These are phyloP conservation scores for Leuciscus idus DNA, from an alignment of 2,113 vertebrate species.

Conservation along the genomic window DNA sequence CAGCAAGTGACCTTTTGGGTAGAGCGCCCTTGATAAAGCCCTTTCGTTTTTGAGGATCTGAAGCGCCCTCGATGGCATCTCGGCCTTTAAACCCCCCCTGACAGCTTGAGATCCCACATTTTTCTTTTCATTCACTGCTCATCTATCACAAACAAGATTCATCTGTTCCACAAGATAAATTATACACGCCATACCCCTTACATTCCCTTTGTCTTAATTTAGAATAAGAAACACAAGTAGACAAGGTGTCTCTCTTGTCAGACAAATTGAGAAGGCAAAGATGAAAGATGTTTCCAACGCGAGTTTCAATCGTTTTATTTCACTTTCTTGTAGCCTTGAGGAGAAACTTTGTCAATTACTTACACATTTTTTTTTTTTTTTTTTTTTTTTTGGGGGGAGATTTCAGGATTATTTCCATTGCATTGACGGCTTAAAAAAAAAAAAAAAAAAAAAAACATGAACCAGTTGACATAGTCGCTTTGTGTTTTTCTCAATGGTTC, in stretches of 20 bases:
- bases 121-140: slow-evolving; percentile 26
- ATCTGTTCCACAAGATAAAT: not conserved
- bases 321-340: not conserved
- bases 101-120: not conserved
- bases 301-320: not conserved
- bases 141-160: not conserved
- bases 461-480: not conserved
- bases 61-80: slow-evolving; percentile 6
- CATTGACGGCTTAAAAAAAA: not conserved
- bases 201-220: slow-evolving; percentile 20
- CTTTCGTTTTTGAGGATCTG: slow-evolving; percentile 31
- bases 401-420: not conserved
- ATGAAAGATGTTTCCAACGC: slow-evolving; percentile 42
- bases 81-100: slow-evolving; percentile 17
- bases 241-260: slow-evolving; percentile 3
- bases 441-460: not conserved
- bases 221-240: slow-evolving; percentile 9
- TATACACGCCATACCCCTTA: slow-evolving; percentile 20
- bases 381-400: not conserved
- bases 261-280: slow-evolving; percentile 26
- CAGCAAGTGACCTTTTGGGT: slow-evolving; percentile 16
- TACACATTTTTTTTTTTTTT: not conserved
- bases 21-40: slow-evolving; percentile 2
- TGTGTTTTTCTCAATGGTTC: not conserved
- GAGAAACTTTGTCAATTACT: slow-evolving; percentile 15